A percentile compares a stretch with the other conserved stretches of the same genome.
These are phyloP conservation scores for Hypomecis atomaria DNA, from an alignment of 2,888 invertebrate species.

Conservation along the genomic window DNA sequence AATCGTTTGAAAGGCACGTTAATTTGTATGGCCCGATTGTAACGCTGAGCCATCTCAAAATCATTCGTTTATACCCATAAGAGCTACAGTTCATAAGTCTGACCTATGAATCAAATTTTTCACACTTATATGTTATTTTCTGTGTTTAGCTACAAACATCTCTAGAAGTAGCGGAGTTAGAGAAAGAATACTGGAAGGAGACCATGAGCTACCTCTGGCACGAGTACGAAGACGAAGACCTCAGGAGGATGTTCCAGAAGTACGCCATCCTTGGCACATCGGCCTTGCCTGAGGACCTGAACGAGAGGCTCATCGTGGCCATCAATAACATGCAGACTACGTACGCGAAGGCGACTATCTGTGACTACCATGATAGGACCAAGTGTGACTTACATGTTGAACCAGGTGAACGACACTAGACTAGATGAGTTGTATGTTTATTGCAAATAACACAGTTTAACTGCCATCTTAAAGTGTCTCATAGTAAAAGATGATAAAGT, in stretches of 20 bases:
- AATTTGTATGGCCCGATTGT: too few species aligned
- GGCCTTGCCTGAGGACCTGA: slow-evolving; percentile 89
- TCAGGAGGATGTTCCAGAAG: slow-evolving; percentile 90
- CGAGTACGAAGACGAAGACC: slow-evolving; percentile 86
- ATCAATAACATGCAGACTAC: slow-evolving; percentile 89
- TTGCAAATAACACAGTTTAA: neutral
- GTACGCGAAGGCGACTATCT: slow-evolving; percentile 91
- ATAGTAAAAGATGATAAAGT: too few species aligned
- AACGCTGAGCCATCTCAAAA: too few species aligned
- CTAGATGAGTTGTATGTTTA: neutral
- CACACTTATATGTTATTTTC: neutral
- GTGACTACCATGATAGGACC: slow-evolving; percentile 85
- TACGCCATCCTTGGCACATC: slow-evolving; percentile 89
- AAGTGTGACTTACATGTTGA: slow-evolving; percentile 90
- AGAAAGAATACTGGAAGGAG: slow-evolving; percentile 87
- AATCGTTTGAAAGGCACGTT: too few species aligned
- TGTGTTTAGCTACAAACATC: slow-evolving; percentile 63
- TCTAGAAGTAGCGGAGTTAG: slow-evolving; percentile 77
- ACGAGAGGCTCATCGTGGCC: slow-evolving; percentile 85
- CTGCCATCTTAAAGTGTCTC: too few species aligned
- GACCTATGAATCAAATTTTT: too few species aligned
- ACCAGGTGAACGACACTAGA: slow-evolving; percentile 82
- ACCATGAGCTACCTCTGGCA: slow-evolving; percentile 89
- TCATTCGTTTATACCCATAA: too few species aligned
- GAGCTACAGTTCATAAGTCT: too few species aligned